Base-by-base conservation (phyloP, 2,888 invertebrate genomes). In the Diadegma fenestrale region DNA sequence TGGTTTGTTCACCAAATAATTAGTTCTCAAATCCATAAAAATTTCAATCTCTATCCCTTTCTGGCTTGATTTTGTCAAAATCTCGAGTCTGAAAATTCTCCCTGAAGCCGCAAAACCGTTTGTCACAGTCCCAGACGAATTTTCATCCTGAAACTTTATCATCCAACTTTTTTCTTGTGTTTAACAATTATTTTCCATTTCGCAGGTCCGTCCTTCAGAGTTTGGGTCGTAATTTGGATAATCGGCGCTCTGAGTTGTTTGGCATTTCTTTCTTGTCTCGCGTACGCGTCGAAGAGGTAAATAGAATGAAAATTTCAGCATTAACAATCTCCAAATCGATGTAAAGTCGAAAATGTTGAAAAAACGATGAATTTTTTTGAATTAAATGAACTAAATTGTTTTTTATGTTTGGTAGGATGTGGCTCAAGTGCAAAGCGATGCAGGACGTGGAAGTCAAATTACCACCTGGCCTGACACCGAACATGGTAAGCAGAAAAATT, bases 401-500 rank as follows among this genome's bases (percentile, higher is more conserved):
- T 45, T 71, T 22, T 0, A 37, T 66, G 76, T 37, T 26, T 14
- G 8, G 48, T 87, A 96, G 96, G 91, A 90, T 95, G 37, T 96
- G 96, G 94, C 94, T 94, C 81, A 95, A 95, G 85, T 96, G 95
- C 89, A 95, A 95, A 90, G 95, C 95, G 88, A 96, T 96, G 96
- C 95, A 95, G 90, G 95, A 96, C 88, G 96, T 97, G 33, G 95
- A 96, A 90, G 95, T 96, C 17, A 96, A 96, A 88, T 92, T 97
- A 85, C 97, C 97, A 30, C 95, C 95, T 69, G 96, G 96, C 4
- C 92, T 97, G 82, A 95, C 94, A 22, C 92, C 93, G 2, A 93
- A 94, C 61, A 94, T 94, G 90, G 93, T 93, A 88, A 92, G 89
- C 72, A 41, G 41, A n/a, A 19, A 30, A 48, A 45, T 12, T 66